Percentiles rank a stretch among this genome's conserved stretches.
Evolutionary conservation across 2,113 vertebrate species (phyloP).

Genomic region (Galbula dea): DNA sequence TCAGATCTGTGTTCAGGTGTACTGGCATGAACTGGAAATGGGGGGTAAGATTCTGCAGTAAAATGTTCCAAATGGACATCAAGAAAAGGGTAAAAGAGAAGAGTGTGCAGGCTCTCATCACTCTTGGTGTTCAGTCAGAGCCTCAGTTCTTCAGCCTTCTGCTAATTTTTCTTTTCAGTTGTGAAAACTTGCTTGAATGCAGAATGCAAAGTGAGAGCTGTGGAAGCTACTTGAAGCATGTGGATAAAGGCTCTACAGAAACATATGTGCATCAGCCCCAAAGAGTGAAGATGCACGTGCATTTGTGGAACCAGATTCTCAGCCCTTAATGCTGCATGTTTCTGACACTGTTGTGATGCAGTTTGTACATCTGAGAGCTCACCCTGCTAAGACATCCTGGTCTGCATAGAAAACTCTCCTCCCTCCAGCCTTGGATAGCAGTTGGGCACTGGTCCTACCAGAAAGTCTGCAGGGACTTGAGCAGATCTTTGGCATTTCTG

Average conservation of each 20-base stretch:
- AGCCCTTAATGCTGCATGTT: neutral
- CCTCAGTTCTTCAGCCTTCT: neutral
- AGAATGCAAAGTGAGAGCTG: neutral
- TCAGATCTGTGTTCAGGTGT: neutral
- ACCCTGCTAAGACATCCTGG: neutral
- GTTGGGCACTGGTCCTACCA: neutral
- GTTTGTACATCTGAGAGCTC: neutral
- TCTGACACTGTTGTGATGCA: neutral
- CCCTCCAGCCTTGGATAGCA: neutral
- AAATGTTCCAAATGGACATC: fast-evolving
- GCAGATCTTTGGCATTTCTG: neutral
- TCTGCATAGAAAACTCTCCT: neutral
- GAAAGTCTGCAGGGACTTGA: neutral
- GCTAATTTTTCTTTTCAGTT: neutral
- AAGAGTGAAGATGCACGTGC: neutral
- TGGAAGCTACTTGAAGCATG: neutral
- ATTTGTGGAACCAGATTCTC: neutral
- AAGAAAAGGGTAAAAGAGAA: neutral
- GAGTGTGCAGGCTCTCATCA: neutral
- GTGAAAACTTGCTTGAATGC: neutral
- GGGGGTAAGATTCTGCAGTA: neutral
- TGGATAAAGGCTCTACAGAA: neutral
- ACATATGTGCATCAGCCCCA: neutral
- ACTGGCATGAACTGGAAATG: neutral
- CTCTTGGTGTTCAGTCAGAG: neutral